phyloP scores from a whole-genome alignment of 2,888 invertebrate genomes.

The Dusona sp. region DNA sequence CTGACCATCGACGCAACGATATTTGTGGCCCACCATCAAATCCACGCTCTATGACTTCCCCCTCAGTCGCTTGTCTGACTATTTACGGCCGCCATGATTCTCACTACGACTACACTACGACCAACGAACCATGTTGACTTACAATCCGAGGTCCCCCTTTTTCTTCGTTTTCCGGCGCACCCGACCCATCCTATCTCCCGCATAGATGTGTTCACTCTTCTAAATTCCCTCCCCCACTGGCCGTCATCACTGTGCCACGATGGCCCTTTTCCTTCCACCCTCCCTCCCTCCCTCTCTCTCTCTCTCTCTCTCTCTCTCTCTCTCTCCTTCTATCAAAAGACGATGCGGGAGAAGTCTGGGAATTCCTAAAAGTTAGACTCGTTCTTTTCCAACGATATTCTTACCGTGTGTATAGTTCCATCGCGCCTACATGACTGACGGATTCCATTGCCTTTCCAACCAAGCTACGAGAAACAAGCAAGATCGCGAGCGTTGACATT shows the following conservation, averaged over 20 bases:
- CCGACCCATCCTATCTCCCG: background rate
- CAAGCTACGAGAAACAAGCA: conserved; percentile 44
- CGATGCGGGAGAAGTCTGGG: conserved; percentile 54
- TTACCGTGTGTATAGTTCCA: conserved; percentile 47
- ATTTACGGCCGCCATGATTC: conserved; percentile 8
- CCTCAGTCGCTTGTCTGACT: background rate
- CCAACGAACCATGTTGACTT: conserved; percentile 14
- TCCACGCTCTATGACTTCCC: conserved; percentile 38
- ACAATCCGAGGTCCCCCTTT: conserved; percentile 9
- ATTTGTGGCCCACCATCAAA: conserved; percentile 7
- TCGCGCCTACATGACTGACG: conserved; percentile 12
- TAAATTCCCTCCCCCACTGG: conserved; percentile 19
- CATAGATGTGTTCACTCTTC: conserved; percentile 1
- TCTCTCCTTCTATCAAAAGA: conserved; percentile 44
- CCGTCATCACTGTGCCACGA: conserved; percentile 35
- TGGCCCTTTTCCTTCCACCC: background rate
- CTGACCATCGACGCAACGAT: conserved; percentile 32
- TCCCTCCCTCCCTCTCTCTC: conserved; percentile 17
- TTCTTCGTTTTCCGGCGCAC: conserved; percentile 10
- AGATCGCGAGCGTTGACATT: conserved; percentile 8
- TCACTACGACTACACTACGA: conserved; percentile 7
- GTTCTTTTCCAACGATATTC: conserved; percentile 37
- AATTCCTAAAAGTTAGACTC: conserved; percentile 33
- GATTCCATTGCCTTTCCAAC: conserved; percentile 62
- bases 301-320: too few relatives aligned